A percentile compares a stretch with the other conserved stretches of the same genome.
phyloP scores from a whole-genome alignment of 2,797 vertebrate genomes.

The Oreonectes daqikongensis region DNA sequence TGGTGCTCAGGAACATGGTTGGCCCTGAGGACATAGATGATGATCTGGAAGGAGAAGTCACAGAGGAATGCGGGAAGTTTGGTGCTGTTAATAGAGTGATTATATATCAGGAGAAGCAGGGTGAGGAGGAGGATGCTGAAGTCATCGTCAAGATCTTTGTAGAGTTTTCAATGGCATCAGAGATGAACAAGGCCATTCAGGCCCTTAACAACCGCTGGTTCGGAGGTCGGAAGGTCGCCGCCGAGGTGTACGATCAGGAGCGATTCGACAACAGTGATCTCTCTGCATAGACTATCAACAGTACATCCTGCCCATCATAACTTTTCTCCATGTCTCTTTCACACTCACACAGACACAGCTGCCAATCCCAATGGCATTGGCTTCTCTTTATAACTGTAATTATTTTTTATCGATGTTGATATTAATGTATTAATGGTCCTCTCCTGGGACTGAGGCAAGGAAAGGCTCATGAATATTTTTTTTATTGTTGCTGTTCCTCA shows the following conservation, averaged over 20 bases:
- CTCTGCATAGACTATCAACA: slow-evolving; percentile 79
- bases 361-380: slow-evolving; percentile 56
- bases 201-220: slow-evolving; percentile 94
- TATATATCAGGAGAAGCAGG: slow-evolving; percentile 95
- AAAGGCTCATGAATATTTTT: slow-evolving; percentile 59
- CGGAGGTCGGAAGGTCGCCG: slow-evolving; percentile 87
- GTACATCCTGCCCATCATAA: slow-evolving; percentile 29
- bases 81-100: slow-evolving; percentile 89
- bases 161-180: slow-evolving; percentile 84
- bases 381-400: slow-evolving; percentile 67
- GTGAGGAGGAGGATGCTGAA: slow-evolving; percentile 90
- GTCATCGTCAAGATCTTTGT: slow-evolving; percentile 96
- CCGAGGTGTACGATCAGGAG: slow-evolving; percentile 91
- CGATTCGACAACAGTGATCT: slow-evolving; percentile 91
- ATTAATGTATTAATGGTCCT: slow-evolving; percentile 63
- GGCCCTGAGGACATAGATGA: slow-evolving; percentile 93
- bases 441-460: slow-evolving; percentile 56
- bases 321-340: slow-evolving; percentile 35
- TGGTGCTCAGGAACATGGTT: slow-evolving; percentile 95
- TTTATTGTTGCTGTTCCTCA: slow-evolving; percentile 58
- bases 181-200: slow-evolving; percentile 91
- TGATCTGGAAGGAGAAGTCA: slow-evolving; percentile 90
- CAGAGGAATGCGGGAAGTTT: slow-evolving; percentile 91
- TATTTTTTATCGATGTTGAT: slow-evolving; percentile 67
- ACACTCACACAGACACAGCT: slow-evolving; percentile 48